Evolutionary conservation across 2,888 invertebrate genomes (phyloP), one percentile per base, ranked within the genome.

Genomic region (Brachyopa scutellaris): DNA sequence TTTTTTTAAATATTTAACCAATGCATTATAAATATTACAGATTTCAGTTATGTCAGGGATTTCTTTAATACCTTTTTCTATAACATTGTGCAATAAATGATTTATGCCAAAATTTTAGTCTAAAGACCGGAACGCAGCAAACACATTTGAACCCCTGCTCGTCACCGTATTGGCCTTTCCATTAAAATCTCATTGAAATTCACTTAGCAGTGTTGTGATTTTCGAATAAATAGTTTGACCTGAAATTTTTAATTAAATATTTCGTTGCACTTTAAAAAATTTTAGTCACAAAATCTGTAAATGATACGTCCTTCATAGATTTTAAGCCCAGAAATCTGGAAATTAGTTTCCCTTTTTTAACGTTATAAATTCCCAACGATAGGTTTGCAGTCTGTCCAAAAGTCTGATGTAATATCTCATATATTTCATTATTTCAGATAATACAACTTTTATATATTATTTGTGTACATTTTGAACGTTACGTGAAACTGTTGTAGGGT

Each of bases 301-400:
- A 77, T 17, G 33, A 33, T 49, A 33, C 47, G 4, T 38, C 61
- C 42, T 59, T 70, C 55, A 77, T 61, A 19, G 72, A 83, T 29
- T 42, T 57, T 17, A 84, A 7, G 17, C 51, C 76, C 2, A 84
- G n/a, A n/a, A n/a, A n/a, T n/a, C n/a, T n/a, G n/a, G n/a, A n/a
- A n/a, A n/a, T n/a, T n/a, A n/a, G n/a, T n/a, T n/a, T n/a, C n/a
- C n/a, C n/a, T n/a, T n/a, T n/a, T n/a, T n/a, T n/a, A n/a, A n/a
- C n/a, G n/a, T n/a, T n/a, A n/a, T n/a, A n/a, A n/a, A 79, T 83
- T 29, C 72, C 83, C 15, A 83, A 38, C 4, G 69, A 74, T 45
- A 84, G 9, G 29, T 76, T 72, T 26, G 72, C 40, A 36, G 40
- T 83, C 70, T 1, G 78, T 78, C 72, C 78, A 84, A 66, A 79